Base-by-base conservation (phyloP, 2,888 invertebrate species). In the Clepsis dumicolana region DNA sequence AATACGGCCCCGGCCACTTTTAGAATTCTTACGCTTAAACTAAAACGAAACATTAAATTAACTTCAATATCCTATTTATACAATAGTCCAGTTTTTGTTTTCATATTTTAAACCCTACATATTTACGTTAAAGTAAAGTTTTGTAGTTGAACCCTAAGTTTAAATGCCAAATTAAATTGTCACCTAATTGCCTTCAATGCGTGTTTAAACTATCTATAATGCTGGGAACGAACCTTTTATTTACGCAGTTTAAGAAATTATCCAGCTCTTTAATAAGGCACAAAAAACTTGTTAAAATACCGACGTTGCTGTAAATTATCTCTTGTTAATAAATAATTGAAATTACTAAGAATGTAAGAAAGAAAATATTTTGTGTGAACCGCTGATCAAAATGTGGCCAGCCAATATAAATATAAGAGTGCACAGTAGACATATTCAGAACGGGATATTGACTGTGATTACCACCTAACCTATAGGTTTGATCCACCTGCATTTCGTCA, bases 1-100 rank as follows among this genome's bases (percentile, higher is more conserved):
- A 35, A 56, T 14, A 5, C 29, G 4, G 32, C 35, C 4, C 35
- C 21, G 7, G 35, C 56, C 10, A 32, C 2, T 35, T 52, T 27
- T 27, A 1, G 12, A 10, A 35, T 56, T 35, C 32, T 24, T 56
- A 7, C 5, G 7, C 24, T 35, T 7, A 48, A 44, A 21, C 10
- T 48, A 21, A 35, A 56, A 35, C 21, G n/a, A 56, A 35, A 35
- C 56, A n/a, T 14, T 35, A 56, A 18, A 35, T 56, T 56, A 56
- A 27, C 54, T 32, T 54, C 32, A 54, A 54, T 54, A 54, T 54
- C n/a, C 16, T 54, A 54, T 54, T 54, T 54, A 29, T 29, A 18
- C 18, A 21, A 10, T 32, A 12, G 3, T 10, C 21, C 2, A 12
- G 3, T 48, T 1, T 2, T 21, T 10, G 12, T 21, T 48, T 21